Conservation (phyloP, 2,888 invertebrate species). For the Agelastica alni region DNA sequence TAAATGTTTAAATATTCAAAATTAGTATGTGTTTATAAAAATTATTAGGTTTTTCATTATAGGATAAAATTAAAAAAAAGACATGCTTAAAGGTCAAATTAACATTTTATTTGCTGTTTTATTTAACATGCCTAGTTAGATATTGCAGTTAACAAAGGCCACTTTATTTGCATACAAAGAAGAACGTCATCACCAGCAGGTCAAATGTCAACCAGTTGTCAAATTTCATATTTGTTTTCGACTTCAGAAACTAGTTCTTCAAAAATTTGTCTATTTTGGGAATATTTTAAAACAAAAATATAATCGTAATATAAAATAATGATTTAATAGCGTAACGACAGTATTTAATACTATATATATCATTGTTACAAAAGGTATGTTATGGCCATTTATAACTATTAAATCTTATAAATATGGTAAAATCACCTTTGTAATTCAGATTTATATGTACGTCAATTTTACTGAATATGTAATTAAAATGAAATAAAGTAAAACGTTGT, state of each 20-base stretch:
- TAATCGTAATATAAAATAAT: not conserved
- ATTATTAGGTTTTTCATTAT: no score
- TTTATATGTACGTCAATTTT: constrained; percentile 14
- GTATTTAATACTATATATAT: not conserved
- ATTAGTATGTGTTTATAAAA: no score
- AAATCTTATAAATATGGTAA: constrained; percentile 20
- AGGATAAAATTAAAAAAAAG: no score
- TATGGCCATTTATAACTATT: not conserved
- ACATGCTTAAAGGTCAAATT: no score
- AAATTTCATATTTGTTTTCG: constrained; percentile 22
- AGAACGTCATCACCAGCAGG: no score
- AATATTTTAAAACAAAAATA: constrained; percentile 3
- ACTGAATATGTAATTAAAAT: constrained; percentile 12
- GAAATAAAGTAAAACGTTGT: not conserved
- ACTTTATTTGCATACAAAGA: no score
- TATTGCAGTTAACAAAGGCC: no score
- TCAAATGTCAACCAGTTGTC: constrained; percentile 4
- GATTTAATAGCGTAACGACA: constrained; percentile 4
- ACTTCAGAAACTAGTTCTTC: constrained; percentile 10
- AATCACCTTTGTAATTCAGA: constrained; percentile 20
- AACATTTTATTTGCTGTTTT: no score
- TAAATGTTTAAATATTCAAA: no score
- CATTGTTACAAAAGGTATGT: constrained; percentile 8
- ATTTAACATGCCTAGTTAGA: no score
- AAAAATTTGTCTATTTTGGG: constrained; percentile 9